These are phyloP conservation scores for Urosaurus nigricauda DNA, from an alignment of 2,797 vertebrate genomes.

Conservation along the genomic window DNA sequence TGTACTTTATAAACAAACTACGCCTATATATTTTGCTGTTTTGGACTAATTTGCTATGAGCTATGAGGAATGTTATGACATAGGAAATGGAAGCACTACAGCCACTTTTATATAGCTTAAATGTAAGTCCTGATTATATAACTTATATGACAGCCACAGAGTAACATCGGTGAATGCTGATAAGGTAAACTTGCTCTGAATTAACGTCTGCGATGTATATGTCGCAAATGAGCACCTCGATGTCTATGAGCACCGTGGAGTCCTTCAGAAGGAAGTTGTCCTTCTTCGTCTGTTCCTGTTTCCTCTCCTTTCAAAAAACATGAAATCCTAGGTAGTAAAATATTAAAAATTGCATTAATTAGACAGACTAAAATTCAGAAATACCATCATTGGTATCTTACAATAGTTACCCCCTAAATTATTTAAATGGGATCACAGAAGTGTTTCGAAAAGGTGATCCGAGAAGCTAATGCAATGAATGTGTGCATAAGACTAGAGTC, in stretches of 20 bases:
- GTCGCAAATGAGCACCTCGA: background rate
- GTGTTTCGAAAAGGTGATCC: background rate
- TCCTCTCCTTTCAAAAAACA: conserved; percentile 72
- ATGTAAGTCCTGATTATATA: background rate
- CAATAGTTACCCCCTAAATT: background rate
- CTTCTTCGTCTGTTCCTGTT: background rate
- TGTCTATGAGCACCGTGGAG: background rate
- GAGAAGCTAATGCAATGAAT: background rate
- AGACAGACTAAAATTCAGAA: background rate
- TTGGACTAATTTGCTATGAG: background rate
- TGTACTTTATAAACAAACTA: background rate
- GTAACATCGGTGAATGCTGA: background rate
- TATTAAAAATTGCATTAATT: background rate
- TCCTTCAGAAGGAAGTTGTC: background rate
- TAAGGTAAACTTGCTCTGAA: background rate
- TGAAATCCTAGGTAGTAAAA: conserved; percentile 70
- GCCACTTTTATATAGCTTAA: background rate
- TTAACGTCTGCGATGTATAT: background rate
- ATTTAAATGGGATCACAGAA: background rate
- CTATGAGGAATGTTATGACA: background rate
- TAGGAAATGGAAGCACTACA: background rate
- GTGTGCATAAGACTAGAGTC: background rate
- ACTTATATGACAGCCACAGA: background rate
- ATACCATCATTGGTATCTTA: background rate
- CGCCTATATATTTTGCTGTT: background rate